These are phyloP conservation scores for Argya squamiceps DNA, from an alignment of 2,797 vertebrate genomes.

Conservation along the genomic window DNA sequence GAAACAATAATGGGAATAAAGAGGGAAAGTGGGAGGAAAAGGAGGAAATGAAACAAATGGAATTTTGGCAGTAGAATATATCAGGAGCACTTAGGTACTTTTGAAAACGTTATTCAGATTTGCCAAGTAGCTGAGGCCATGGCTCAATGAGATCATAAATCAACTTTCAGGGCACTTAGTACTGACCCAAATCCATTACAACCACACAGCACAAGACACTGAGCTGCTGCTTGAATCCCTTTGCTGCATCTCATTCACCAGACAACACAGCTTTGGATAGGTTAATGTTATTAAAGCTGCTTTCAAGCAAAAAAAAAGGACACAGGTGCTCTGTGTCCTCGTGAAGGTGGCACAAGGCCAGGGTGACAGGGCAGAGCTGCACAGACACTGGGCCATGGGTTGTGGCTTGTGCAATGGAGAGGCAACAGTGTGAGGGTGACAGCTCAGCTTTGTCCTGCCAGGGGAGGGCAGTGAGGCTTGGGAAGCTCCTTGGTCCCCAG, in stretches of 20 bases:
- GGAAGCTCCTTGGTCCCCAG: background rate
- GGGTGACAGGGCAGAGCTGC: background rate
- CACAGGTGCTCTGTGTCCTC: background rate
- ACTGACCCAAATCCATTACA: background rate
- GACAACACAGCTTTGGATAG: background rate
- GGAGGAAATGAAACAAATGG: slow-evolving; percentile 28
- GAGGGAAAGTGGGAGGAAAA: slow-evolving; percentile 5
- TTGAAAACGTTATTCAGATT: background rate
- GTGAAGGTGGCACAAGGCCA: background rate
- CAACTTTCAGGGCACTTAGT: background rate
- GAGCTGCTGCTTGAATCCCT: background rate
- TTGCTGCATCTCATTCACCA: background rate
- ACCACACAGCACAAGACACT: background rate
- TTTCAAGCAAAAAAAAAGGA: background rate
- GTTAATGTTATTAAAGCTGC: background rate
- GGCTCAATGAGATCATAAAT: slow-evolving; percentile 16
- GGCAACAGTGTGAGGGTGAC: rapidly evolving
- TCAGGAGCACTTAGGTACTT: slow-evolving; percentile 19
- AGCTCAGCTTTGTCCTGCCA: background rate
- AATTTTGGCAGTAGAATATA: slow-evolving; percentile 18
- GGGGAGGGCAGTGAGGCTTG: background rate
- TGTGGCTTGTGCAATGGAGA: background rate
- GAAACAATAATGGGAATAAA: slow-evolving; percentile 1
- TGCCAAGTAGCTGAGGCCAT: background rate
- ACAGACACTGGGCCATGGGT: background rate